A percentile compares a stretch with the other conserved stretches of the same genome.
Evolutionary conservation across 2,888 invertebrate species (phyloP).

Genomic region (Hesperia comma): DNA sequence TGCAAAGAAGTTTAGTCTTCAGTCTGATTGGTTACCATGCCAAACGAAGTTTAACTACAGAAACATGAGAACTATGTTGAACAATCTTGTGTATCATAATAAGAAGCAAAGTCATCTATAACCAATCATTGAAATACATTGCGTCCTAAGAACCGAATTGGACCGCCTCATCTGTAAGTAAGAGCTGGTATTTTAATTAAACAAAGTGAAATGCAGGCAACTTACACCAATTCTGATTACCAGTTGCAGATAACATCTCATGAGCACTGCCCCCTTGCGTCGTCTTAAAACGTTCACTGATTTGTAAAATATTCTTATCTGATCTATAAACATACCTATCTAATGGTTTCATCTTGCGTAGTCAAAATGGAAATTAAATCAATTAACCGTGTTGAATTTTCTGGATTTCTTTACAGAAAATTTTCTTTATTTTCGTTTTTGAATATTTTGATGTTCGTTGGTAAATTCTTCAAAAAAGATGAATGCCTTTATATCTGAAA

Average conservation of each 20-base stretch:
- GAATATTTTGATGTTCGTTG: background rate
- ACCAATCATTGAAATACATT: slow-evolving; percentile 7
- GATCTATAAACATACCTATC: slow-evolving; percentile 37
- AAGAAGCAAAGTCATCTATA: slow-evolving; percentile 1
- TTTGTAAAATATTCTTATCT: slow-evolving; percentile 45
- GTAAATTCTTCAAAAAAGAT: background rate
- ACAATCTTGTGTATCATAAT: too few relatives aligned
- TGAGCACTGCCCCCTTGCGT: slow-evolving; percentile 54
- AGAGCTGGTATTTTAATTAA: slow-evolving; percentile 40
- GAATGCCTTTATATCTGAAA: too few relatives aligned
- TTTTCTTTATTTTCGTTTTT: background rate
- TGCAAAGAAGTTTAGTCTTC: too few relatives aligned
- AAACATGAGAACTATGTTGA: too few relatives aligned
- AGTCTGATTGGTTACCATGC: too few relatives aligned
- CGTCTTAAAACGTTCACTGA: slow-evolving; percentile 56
- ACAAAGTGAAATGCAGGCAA: slow-evolving; percentile 62
- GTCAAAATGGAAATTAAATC: slow-evolving; percentile 29
- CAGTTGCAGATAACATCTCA: slow-evolving; percentile 69
- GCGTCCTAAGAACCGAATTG: background rate
- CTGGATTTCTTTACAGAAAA: slow-evolving; percentile 38
- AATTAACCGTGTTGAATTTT: slow-evolving; percentile 19
- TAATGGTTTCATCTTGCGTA: slow-evolving; percentile 12
- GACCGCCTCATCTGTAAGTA: slow-evolving; percentile 16
- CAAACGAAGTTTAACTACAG: too few relatives aligned
- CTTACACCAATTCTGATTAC: slow-evolving; percentile 74